Percentiles rank a stretch among this genome's conserved stretches.
phyloP scores from a whole-genome alignment of 2,113 vertebrate genomes.

The Erythrolamprus reginae region DNA sequence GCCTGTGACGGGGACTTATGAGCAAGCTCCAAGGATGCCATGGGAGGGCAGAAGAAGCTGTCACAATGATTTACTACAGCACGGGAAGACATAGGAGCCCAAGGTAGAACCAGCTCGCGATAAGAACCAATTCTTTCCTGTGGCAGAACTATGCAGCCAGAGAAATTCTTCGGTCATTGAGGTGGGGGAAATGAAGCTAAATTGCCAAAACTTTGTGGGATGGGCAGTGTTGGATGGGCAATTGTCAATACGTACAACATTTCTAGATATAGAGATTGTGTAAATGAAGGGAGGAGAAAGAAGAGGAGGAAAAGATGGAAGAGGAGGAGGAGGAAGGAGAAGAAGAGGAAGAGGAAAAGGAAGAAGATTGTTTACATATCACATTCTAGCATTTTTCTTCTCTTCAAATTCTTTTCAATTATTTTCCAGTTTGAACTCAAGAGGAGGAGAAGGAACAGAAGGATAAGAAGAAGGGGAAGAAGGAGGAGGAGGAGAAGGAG shows the following conservation, averaged over 20 bases:
- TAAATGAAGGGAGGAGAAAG: background rate
- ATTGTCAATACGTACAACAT: background rate
- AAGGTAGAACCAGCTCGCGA: too few relatives aligned
- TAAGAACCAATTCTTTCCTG: background rate
- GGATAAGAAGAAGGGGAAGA: too few relatives aligned
- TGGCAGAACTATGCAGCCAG: background rate
- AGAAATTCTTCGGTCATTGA: background rate
- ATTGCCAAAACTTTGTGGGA: background rate
- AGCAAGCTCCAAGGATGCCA: background rate
- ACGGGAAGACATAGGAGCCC: background rate
- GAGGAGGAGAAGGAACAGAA: too few relatives aligned
- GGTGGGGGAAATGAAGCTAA: background rate
- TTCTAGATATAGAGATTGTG: background rate
- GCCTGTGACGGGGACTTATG: background rate
- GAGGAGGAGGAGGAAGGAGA: background rate
- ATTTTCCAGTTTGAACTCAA: too few relatives aligned
- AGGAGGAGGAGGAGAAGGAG: too few relatives aligned
- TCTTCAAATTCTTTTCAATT: too few relatives aligned
- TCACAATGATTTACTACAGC: background rate
- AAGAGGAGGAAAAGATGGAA: background rate
- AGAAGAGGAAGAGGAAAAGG: too few relatives aligned
- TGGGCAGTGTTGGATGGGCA: background rate
- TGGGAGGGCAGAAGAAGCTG: background rate
- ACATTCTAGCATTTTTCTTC: too few relatives aligned
- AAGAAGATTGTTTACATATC: too few relatives aligned